These are phyloP conservation scores for Takifugu rubripes DNA, from an alignment of 2,797 vertebrate genomes.

Conservation along the genomic window DNA sequence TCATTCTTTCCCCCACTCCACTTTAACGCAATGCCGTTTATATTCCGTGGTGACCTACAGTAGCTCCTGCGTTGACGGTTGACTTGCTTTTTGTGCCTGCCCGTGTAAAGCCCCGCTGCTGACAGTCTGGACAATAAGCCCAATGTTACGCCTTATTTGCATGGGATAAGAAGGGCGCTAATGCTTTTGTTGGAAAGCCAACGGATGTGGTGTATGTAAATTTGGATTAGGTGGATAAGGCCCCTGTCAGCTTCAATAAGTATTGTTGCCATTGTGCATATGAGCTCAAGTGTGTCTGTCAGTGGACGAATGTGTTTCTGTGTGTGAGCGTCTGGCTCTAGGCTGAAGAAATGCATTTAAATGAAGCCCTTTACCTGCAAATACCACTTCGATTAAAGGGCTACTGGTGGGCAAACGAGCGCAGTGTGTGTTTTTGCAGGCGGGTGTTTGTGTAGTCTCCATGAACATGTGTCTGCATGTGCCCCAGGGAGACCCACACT, in stretches of 20 bases:
- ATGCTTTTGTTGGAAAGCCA: conserved; percentile 66
- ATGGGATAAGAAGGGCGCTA: conserved; percentile 35
- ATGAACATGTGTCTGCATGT: conserved; percentile 16
- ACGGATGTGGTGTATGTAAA: conserved; percentile 76
- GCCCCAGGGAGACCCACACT: conserved; percentile 32
- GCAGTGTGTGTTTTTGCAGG: conserved; percentile 20
- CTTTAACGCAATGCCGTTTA: no score
- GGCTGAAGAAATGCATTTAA: conserved; percentile 61
- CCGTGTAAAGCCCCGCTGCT: conserved; percentile 4
- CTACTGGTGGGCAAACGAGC: conserved; percentile 19
- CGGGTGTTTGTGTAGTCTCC: conserved; percentile 8
- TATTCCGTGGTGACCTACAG: no score
- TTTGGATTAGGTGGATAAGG: conserved; percentile 74
- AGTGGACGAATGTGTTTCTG: conserved; percentile 18
- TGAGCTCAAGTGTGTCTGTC: conserved; percentile 15
- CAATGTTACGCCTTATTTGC: conserved; percentile 53
- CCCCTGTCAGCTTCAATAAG: conserved; percentile 66
- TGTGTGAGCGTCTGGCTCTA: conserved; percentile 28
- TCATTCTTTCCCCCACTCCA: no score
- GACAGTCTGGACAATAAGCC: conserved; percentile 37
- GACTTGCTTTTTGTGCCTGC: background rate
- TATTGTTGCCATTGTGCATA: conserved; percentile 62
- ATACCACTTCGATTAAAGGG: conserved; percentile 55
- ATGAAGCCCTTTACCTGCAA: conserved; percentile 62
- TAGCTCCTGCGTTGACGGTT: no score